Evolutionary conservation across 2,888 invertebrate genomes (phyloP), one percentile per base, ranked within the genome.

Genomic region (Trisateles emortualis): DNA sequence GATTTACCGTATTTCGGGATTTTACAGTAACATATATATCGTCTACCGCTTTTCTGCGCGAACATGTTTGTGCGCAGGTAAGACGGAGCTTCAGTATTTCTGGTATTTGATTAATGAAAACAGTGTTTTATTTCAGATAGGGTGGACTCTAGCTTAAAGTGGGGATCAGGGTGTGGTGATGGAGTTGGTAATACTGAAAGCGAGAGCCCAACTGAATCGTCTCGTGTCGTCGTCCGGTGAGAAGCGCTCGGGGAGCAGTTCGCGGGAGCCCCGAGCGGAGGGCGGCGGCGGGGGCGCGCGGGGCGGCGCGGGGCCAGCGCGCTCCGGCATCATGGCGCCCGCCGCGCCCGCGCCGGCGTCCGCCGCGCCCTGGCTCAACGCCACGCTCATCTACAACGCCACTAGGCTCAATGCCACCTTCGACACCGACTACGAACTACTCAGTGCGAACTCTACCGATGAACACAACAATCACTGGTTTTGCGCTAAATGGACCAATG

Each of bases 401-500:
- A 84, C 93, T 46, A 87, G 92, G 67, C 86, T 92, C 83, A 94
- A 94, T 79, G 76, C 88, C 74, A 92, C 93, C 69, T 92, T 93
- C 74, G 92, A 94, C 74, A 87, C 88, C 54, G 94, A 92, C 74
- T 91, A 88, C 78, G 92, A 92, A 41, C 84, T 93, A 41, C 87
- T 93, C 73, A 94, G 91, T 74, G 80, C 87, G 51, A 90, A 79
- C 78, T 78, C 93, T 51, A 83, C 86, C n/a, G 90, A 90, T 58
- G 90, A 90, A 44, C 90, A 84, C 60, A 79, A 92, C 68, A 84
- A 87, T 67, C 88, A 91, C 74, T 92, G 93, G 86, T 93, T 94
- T 76, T 96, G 96, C 84, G 95, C 95, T 60, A 96, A 96, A 81
- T 97, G 96, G 97, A 95, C 95, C 68, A 95, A 95, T 46, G 96